Conservation (phyloP, 2,797 vertebrate genomes). For the Ceyx erithaca region DNA sequence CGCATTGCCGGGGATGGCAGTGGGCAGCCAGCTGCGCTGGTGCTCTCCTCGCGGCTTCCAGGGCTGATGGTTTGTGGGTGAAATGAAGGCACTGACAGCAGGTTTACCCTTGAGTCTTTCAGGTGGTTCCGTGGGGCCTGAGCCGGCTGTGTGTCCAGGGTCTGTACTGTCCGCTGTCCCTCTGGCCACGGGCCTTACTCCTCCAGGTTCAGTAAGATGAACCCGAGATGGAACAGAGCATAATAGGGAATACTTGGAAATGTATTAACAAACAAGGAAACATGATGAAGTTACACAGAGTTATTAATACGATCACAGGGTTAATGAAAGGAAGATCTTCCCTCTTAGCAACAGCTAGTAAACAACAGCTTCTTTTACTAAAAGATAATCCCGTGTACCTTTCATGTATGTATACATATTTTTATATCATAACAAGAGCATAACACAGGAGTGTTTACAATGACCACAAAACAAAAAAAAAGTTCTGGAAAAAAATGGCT, state of each 20-base stretch:
- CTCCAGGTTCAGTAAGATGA: rapidly evolving
- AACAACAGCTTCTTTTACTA: too few relatives aligned
- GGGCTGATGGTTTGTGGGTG: not conserved
- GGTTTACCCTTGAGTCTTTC: too few relatives aligned
- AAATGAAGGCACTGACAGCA: not conserved
- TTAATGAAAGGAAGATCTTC: not conserved
- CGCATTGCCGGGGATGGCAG: not conserved
- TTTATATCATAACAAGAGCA: rapidly evolving
- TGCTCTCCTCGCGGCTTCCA: not conserved
- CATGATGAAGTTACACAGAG: not conserved
- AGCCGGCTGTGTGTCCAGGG: not conserved
- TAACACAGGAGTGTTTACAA: not conserved
- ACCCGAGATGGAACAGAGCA: not conserved
- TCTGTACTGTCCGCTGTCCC: too few relatives aligned
- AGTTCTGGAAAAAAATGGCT: not conserved
- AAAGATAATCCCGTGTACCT: too few relatives aligned
- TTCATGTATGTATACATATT: rapidly evolving
- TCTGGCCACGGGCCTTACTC: rapidly evolving
- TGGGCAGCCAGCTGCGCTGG: not conserved
- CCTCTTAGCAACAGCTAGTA: not conserved
- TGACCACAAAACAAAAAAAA: not conserved
- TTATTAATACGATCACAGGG: rapidly evolving
- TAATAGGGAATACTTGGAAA: not conserved
- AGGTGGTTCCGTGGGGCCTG: not conserved
- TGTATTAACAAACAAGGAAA: too few relatives aligned